Percentiles rank a stretch among this genome's conserved stretches.
phyloP scores from a whole-genome alignment of 2,113 vertebrate genomes.

The Pantherophis guttatus region DNA sequence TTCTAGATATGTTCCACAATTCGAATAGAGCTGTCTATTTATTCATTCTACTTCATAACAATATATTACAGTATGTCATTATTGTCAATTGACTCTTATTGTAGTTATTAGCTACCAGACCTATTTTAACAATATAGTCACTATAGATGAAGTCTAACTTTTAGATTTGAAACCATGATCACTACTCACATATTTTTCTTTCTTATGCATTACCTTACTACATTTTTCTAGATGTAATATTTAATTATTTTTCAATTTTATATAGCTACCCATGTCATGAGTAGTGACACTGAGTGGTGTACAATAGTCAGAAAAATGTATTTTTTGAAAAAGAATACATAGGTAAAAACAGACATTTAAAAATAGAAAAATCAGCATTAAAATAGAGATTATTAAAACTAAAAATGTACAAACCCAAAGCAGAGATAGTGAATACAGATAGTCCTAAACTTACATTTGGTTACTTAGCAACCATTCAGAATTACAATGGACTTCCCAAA shows the following conservation, averaged over 20 bases:
- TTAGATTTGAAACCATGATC: neutral
- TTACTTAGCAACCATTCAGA: neutral
- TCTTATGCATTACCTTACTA: neutral
- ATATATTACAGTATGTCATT: neutral
- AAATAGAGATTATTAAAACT: neutral
- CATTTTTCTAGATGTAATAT: neutral
- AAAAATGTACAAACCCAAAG: neutral
- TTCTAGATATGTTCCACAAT: neutral
- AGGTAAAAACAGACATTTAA: neutral
- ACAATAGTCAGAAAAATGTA: neutral
- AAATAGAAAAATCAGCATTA: too few relatives aligned
- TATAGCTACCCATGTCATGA: neutral
- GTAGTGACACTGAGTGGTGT: neutral
- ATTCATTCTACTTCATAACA: neutral
- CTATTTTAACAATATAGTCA: neutral
- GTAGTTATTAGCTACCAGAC: neutral
- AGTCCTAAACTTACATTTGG: neutral
- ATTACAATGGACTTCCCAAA: neutral
- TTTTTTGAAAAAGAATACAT: neutral
- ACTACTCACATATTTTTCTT: neutral
- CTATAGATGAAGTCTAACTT: neutral
- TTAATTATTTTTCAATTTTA: neutral
- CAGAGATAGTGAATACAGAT: neutral
- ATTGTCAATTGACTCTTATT: neutral
- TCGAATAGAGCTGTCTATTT: too few relatives aligned